These are phyloP conservation scores for Amiota mariae DNA, from an alignment of 2,888 invertebrate species.

Conservation along the genomic window DNA sequence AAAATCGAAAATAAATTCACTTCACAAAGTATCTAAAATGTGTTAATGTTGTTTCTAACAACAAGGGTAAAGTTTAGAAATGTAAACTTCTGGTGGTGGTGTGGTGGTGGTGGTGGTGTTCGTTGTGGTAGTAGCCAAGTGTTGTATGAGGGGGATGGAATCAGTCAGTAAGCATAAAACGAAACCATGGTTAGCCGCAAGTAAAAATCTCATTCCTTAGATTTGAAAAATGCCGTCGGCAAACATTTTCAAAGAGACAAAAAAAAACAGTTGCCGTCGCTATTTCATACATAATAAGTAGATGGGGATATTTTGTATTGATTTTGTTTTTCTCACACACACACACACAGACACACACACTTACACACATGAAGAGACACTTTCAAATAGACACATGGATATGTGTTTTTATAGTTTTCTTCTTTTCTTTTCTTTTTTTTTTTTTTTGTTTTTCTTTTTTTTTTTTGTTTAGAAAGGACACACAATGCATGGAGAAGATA, in stretches of 20 bases:
- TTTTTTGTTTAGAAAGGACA: too few species aligned
- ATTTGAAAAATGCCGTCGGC: conserved; percentile 6
- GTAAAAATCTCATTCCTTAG: not conserved
- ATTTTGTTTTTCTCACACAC: too few species aligned
- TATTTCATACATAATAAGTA: not conserved
- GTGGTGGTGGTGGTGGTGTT: too few species aligned
- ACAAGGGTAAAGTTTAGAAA: not conserved
- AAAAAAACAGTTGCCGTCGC: not conserved
- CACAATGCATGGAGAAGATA: too few species aligned
- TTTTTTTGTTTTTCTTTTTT: too few species aligned
- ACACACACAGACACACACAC: not conserved
- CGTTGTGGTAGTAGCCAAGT: too few species aligned
- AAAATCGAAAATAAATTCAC: conserved; percentile 5
- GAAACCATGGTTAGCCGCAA: not conserved
- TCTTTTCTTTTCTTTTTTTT: too few species aligned
- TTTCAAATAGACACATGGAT: not conserved
- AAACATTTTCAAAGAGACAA: not conserved
- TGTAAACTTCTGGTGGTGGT: too few species aligned
- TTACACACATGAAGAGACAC: not conserved
- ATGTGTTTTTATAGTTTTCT: too few species aligned
- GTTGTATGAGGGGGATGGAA: not conserved
- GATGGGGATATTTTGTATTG: not conserved
- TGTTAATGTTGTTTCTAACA: not conserved
- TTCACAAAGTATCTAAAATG: not conserved
- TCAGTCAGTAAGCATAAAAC: not conserved